Evolutionary conservation across 2,888 invertebrate species (phyloP).

Genomic region (Pyrrhia umbra): DNA sequence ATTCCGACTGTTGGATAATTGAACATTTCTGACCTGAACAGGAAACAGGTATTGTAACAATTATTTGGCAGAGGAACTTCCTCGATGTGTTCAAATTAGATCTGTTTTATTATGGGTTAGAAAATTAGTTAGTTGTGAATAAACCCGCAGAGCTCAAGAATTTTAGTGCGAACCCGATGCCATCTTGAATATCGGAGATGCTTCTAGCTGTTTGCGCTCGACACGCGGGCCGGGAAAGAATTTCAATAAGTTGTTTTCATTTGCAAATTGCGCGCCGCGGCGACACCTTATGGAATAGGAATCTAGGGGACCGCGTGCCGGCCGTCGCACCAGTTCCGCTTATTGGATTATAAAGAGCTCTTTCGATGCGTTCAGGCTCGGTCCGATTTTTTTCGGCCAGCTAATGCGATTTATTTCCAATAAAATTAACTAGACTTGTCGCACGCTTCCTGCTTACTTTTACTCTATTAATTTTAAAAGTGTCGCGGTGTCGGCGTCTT

Average conservation of each 20-base stretch:
- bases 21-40: conserved; percentile 1
- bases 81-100: conserved; percentile 16
- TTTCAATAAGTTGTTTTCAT: conserved; percentile 90
- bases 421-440: conserved; percentile 32
- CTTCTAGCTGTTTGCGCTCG: conserved; percentile 69
- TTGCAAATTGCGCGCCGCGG: conserved; percentile 88
- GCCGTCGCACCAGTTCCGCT: conserved; percentile 72
- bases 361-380: conserved; percentile 61
- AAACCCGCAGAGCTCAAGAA: conserved; percentile 58
- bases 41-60: conserved; percentile 29
- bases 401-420: conserved; percentile 48
- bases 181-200: conserved; percentile 77
- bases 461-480: conserved; percentile 65
- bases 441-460: conserved; percentile 1
- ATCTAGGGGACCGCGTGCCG: conserved; percentile 79
- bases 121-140: conserved; percentile 38
- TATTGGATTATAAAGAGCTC: conserved; percentile 83
- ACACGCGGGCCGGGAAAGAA: conserved; percentile 83
- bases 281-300: conserved; percentile 89
- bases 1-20: conserved; percentile 22
- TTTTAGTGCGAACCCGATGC: conserved; percentile 71
- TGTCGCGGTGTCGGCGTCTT: conserved; percentile 37
- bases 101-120: no score
- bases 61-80: conserved; percentile 15
- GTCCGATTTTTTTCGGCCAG: conserved; percentile 50